Evolutionary conservation across 2,888 invertebrate species (phyloP).

Genomic region (Epinotia bilunana): DNA sequence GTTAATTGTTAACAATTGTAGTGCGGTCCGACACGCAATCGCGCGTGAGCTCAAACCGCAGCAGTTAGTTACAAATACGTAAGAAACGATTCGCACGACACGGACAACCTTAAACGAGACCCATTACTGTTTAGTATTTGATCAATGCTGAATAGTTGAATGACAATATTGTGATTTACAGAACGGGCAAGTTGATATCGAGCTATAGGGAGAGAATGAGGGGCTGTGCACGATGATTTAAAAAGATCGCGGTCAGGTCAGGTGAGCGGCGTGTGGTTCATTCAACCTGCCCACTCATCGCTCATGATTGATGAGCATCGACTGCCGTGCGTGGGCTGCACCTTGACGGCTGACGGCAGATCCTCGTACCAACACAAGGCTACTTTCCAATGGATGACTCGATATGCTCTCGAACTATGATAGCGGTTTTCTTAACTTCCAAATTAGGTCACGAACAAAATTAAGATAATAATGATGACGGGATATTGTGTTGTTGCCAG

Average conservation of each 20-base stretch:
- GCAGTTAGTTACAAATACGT: constrained; percentile 55
- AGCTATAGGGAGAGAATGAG: constrained; percentile 52
- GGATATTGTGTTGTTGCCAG: constrained; percentile 42
- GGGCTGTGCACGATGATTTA: constrained; percentile 60
- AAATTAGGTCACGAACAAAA: constrained; percentile 39
- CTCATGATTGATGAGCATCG: constrained; percentile 74
- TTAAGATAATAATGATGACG: constrained; percentile 35
- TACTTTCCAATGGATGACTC: constrained; percentile 61
- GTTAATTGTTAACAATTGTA: constrained; percentile 81
- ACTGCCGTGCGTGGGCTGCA: constrained; percentile 71
- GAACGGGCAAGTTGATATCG: not conserved
- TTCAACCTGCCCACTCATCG: constrained; percentile 64
- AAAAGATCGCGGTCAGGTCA: constrained; percentile 61
- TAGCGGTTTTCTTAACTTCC: constrained; percentile 37
- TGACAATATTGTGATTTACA: not conserved
- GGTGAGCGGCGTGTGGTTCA: constrained; percentile 55
- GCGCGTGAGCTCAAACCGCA: constrained; percentile 65
- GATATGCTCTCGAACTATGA: constrained; percentile 50
- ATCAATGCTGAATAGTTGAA: not conserved
- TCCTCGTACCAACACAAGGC: constrained; percentile 68
- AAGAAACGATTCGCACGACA: constrained; percentile 53
- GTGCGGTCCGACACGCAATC: constrained; percentile 78
- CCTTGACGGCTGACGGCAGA: constrained; percentile 67
- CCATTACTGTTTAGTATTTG: constrained; percentile 14
- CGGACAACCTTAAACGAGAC: constrained; percentile 25